These are phyloP conservation scores for Melanogrammus aeglefinus DNA, from an alignment of 2,797 vertebrate genomes.

Conservation along the genomic window DNA sequence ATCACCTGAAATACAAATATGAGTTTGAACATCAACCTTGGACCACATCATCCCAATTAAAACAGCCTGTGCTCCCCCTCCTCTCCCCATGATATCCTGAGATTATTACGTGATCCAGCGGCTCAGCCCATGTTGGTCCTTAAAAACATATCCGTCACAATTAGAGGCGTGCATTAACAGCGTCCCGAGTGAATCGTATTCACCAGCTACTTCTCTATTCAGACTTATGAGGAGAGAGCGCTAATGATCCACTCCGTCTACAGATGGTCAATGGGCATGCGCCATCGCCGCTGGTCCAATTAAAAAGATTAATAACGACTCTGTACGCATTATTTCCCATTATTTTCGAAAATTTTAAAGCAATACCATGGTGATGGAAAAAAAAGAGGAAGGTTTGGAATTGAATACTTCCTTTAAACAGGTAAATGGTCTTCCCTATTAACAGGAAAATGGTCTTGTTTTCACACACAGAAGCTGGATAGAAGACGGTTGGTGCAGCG, in stretches of 20 bases:
- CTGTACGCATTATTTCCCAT: conserved; percentile 47
- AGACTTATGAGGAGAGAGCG: conserved; percentile 48
- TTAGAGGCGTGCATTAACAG: conserved; percentile 65
- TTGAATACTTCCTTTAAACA: neutral
- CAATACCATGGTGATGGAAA: conserved; percentile 5
- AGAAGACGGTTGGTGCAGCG: neutral
- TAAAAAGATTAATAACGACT: conserved; percentile 55
- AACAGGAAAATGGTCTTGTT: neutral
- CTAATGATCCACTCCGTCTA: conserved; percentile 63
- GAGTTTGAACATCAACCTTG: conserved; percentile 64
- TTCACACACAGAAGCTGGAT: neutral
- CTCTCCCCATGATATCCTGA: conserved; percentile 16
- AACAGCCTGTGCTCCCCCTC: conserved; percentile 15
- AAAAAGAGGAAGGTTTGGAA: neutral
- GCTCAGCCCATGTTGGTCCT: conserved; percentile 56
- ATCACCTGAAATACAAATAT: conserved; percentile 67
- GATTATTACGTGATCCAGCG: conserved; percentile 53
- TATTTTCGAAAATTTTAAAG: conserved; percentile 37
- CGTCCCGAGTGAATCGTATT: conserved; percentile 53
- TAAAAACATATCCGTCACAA: conserved; percentile 76
- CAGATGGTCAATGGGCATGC: conserved; percentile 63
- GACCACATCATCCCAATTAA: conserved; percentile 64
- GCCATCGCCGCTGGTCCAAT: conserved; percentile 56
- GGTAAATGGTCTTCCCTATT: neutral
- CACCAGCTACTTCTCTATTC: conserved; percentile 38